Evolutionary conservation across 2,797 vertebrate genomes (phyloP).

Genomic region (Gallinago stenura): DNA sequence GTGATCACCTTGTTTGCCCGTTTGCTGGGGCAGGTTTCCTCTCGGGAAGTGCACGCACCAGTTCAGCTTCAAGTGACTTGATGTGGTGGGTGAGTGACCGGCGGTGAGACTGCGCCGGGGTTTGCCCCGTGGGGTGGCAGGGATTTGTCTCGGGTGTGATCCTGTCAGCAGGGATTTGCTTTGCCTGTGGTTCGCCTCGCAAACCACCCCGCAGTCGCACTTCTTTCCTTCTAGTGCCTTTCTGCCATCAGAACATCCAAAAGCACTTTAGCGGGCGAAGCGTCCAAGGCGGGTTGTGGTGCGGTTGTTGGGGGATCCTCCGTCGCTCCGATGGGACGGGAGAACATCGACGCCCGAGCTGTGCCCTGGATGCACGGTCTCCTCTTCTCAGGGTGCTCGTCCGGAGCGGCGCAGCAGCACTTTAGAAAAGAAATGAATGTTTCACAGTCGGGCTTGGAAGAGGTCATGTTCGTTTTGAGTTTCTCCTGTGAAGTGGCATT

Average conservation of each 20-base stretch:
- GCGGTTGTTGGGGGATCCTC: neutral
- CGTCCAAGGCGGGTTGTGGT: accelerated
- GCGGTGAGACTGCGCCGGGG: accelerated
- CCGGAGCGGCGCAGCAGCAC: neutral
- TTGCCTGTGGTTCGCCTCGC: neutral
- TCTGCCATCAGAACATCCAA: neutral
- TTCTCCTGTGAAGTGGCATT: neutral
- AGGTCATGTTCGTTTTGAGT: neutral
- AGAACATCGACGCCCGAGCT: accelerated
- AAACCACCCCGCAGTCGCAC: neutral
- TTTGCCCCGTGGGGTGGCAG: neutral
- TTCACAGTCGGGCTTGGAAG: neutral
- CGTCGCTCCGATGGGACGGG: accelerated
- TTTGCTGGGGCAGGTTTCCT: neutral
- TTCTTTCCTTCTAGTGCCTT: slow-evolving; percentile 63
- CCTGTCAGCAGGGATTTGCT: neutral
- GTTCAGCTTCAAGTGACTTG: neutral
- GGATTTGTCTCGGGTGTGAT: neutral
- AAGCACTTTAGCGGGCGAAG: neutral
- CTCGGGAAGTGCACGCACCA: accelerated
- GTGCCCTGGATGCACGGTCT: accelerated
- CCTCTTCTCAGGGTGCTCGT: neutral
- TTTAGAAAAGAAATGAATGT: neutral
- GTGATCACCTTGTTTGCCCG: neutral
- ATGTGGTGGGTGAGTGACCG: accelerated